Conservation (phyloP, 2,888 invertebrate species). For the Catocala fraxini region DNA sequence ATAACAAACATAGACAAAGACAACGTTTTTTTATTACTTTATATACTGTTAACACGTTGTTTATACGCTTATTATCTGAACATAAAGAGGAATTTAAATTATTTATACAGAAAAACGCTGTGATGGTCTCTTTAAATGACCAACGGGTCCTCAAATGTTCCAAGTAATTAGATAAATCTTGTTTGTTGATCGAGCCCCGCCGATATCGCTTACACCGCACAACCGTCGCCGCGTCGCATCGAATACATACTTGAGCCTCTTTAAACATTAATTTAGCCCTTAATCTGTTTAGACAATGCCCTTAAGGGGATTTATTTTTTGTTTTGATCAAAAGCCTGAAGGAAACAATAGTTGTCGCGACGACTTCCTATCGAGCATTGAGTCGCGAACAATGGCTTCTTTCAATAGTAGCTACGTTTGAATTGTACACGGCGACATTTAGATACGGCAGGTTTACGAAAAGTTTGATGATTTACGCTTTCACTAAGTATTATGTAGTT, state of each 20-base stretch:
- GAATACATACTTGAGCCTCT: conserved; percentile 51
- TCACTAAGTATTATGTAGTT: conserved; percentile 25
- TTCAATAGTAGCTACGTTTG: conserved; percentile 23
- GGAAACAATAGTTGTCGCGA: conserved; percentile 28
- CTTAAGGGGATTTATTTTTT: conserved; percentile 47
- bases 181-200: conserved; percentile 43
- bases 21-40: too few relatives aligned
- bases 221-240: conserved; percentile 28
- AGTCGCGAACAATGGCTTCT: conserved; percentile 36
- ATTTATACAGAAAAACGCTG: not conserved
- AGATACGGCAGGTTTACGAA: conserved; percentile 48
- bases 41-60: too few relatives aligned
- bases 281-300: conserved; percentile 51
- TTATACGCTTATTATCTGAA: too few relatives aligned
- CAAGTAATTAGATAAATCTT: conserved; percentile 44
- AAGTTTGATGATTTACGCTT: conserved; percentile 43
- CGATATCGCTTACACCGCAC: conserved; percentile 56
- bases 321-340: conserved; percentile 34
- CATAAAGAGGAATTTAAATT: too few relatives aligned
- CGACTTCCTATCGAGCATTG: conserved; percentile 34
- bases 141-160: conserved; percentile 24
- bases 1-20: too few relatives aligned
- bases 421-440: conserved; percentile 33
- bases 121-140: conserved; percentile 12
- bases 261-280: conserved; percentile 53